These are phyloP conservation scores for Peromyscus attwateri DNA, from an alignment of 2,797 vertebrate genomes.

Conservation along the genomic window DNA sequence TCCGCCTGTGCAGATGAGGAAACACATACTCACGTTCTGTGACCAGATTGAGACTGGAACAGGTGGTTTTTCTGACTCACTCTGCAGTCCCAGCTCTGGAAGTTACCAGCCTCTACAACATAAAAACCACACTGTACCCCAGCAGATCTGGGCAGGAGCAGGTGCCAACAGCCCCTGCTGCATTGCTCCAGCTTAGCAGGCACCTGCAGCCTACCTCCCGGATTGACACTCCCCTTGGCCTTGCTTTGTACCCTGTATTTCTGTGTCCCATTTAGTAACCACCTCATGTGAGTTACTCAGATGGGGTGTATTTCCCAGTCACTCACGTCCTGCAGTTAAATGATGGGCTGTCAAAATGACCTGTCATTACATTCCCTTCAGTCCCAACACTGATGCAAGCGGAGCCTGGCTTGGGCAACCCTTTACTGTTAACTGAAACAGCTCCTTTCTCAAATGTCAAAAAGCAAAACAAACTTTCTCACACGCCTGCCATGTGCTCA, in stretches of 20 bases:
- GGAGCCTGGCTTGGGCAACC: background rate
- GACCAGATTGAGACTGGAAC: background rate
- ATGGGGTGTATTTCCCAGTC: background rate
- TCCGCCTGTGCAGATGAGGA: slow-evolving; percentile 58
- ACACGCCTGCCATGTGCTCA: background rate
- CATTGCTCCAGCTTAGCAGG: too few species aligned
- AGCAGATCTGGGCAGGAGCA: too few species aligned
- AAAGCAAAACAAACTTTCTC: background rate
- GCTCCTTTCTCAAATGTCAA: background rate
- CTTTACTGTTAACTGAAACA: background rate
- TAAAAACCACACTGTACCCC: background rate
- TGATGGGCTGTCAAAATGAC: background rate
- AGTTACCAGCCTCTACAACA: background rate
- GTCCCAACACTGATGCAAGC: background rate
- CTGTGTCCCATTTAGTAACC: background rate
- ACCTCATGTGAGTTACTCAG: background rate
- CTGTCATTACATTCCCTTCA: background rate
- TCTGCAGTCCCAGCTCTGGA: slow-evolving; percentile 8
- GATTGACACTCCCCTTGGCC: rapidly evolving
- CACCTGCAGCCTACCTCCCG: background rate
- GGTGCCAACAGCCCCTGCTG: too few species aligned
- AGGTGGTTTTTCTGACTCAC: slow-evolving; percentile 45
- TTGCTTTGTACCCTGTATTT: background rate
- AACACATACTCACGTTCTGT: background rate
- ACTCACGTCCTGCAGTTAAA: background rate